Conservation (phyloP, 2,888 invertebrate genomes). For the Neoaliturus tenellus region DNA sequence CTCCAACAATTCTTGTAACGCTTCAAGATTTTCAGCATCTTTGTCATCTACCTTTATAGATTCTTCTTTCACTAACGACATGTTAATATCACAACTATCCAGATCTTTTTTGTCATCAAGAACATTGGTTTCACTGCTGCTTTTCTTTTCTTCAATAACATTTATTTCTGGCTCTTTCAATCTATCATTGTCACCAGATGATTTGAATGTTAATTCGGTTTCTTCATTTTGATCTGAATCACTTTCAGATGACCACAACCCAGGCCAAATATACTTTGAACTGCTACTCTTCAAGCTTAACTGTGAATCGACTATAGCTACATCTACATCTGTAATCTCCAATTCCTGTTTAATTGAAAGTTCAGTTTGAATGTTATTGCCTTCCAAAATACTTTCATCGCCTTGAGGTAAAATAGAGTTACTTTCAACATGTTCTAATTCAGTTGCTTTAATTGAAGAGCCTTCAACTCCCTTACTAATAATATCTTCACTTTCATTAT, state of each 20-base stretch:
- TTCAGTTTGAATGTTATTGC: too few species aligned
- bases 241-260: not conserved
- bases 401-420: too few species aligned
- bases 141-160: not conserved
- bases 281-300: not conserved
- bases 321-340: not conserved
- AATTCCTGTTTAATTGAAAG: not conserved
- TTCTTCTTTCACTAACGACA: not conserved
- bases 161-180: not conserved
- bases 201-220: not conserved
- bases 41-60: not conserved
- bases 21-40: conserved; percentile 22
- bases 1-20: conserved; percentile 1
- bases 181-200: not conserved
- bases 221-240: not conserved
- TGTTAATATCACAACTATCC: not conserved
- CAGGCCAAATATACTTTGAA: not conserved
- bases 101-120: not conserved
- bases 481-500: not conserved
- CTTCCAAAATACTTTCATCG: too few species aligned
- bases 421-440: too few species aligned
- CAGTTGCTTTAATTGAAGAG: not conserved
- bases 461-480: not conserved
- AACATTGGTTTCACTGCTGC: not conserved
- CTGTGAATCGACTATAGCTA: not conserved